Evolutionary conservation across 1,140 invertebrate species (phyloP).

Genomic region (Drosophila azteca): DNA sequence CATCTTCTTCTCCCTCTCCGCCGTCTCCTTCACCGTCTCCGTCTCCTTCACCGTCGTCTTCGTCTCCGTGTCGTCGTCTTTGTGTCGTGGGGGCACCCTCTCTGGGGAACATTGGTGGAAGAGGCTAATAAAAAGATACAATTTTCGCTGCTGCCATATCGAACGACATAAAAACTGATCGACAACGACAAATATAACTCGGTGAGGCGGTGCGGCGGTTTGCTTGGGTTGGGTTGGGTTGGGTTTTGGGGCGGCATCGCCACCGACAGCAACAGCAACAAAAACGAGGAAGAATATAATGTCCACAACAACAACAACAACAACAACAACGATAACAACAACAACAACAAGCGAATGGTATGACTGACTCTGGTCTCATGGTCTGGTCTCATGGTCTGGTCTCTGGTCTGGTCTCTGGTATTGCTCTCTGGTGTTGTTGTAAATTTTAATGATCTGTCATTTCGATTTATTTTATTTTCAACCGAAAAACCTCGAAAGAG

Average conservation of each 20-base stretch:
- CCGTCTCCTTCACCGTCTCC: no score
- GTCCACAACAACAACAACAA: conserved; percentile 37
- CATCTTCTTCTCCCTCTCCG: neutral
- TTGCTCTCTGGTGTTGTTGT: conserved; percentile 62
- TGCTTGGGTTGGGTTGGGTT: neutral
- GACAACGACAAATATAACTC: conserved; percentile 81
- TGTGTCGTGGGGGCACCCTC: conserved; percentile 20
- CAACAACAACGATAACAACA: conserved; percentile 38
- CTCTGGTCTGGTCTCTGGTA: conserved; percentile 3
- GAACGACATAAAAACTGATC: conserved; percentile 82
- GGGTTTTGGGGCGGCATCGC: conserved; percentile 25
- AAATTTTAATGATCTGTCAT: conserved; percentile 83
- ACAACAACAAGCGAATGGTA: conserved; percentile 36
- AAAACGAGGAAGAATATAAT: conserved; percentile 36
- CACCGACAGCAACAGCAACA: conserved; percentile 13
- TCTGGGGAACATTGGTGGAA: conserved; percentile 44
- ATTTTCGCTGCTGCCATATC: conserved; percentile 77
- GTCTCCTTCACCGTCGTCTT: neutral
- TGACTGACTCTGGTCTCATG: conserved; percentile 43
- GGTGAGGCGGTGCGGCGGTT: conserved; percentile 18
- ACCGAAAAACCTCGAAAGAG: conserved; percentile 59
- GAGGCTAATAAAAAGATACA: conserved; percentile 69
- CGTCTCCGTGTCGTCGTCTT: neutral
- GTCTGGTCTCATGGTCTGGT: conserved; percentile 4
- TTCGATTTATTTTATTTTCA: conserved; percentile 83